Base-by-base conservation (phyloP, 1,140 invertebrate genomes). In the Fopius arisanus region DNA sequence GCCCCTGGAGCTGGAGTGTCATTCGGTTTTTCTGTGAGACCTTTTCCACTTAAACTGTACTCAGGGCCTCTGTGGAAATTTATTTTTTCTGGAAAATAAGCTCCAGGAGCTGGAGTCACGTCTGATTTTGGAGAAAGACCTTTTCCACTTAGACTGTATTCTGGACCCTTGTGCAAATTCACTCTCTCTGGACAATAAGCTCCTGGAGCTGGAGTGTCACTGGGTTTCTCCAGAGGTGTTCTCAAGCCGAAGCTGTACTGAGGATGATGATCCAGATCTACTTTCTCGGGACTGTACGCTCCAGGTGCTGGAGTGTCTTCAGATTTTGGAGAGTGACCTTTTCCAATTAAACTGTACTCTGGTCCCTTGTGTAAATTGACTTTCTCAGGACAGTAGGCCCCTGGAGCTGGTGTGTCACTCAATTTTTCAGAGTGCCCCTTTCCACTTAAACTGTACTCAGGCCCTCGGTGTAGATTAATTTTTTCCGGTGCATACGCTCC, bases 1-100 rank as follows among this genome's bases (percentile, higher is more conserved):
- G 95, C 94, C 76, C 96, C 96, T 37, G 97, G 96, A 76, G 96
- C 96, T 51, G 96, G 96, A 67, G 66, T 67, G 19, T 80, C 78
- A 68, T 79, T 78, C 9, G 76, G 75, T 29, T 83, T 81, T n/a
- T 81, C 75, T 1, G 43, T 9, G 19, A 66, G 75, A 21, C 76
- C 73, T 75, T 79, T 84, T 2, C 71, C 67, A 37, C 69, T 63
- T 12, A 81, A 89, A 63, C 71, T 78, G 67, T 70, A 78, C 62
- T 79, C 67, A 0, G 77, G 78, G 26, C 76, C 78, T 51, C 69
- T 77, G 21, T 72, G 68, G 2, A 76, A 37, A 73, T 79, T 78
- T 0, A 76, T 65, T 78, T 80, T 82, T 70, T 82, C 78, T 16
- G 81, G 81, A 65, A 75, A 75, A 48, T 82, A 82, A 33, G 78